Evolutionary conservation across 2,113 vertebrate genomes (phyloP).

Genomic region (Chaetura pelagica): DNA sequence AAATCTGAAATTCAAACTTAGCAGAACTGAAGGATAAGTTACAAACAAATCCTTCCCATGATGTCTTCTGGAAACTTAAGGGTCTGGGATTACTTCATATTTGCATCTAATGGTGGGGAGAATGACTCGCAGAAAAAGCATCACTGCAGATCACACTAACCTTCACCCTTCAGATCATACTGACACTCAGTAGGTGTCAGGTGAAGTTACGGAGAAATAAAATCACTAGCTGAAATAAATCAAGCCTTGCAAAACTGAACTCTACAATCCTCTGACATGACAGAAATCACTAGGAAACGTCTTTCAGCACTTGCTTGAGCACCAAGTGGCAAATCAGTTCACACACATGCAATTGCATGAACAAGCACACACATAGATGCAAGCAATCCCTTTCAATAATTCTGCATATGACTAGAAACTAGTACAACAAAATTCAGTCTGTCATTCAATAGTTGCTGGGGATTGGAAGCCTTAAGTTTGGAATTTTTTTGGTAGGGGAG

Average conservation of each 20-base stretch:
- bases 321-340: too few species aligned
- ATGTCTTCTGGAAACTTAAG: rapidly evolving
- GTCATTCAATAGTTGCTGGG: background rate
- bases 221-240: background rate
- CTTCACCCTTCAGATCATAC: rapidly evolving
- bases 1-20: rapidly evolving
- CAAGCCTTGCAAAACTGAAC: background rate
- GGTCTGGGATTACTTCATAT: background rate
- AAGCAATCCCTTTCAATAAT: background rate
- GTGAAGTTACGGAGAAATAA: background rate
- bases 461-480: background rate
- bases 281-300: background rate
- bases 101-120: rapidly evolving
- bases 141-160: rapidly evolving
- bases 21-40: rapidly evolving
- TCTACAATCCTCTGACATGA: rapidly evolving
- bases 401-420: background rate
- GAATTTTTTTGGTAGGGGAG: background rate
- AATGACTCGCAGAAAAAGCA: background rate
- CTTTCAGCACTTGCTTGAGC: background rate
- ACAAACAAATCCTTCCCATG: background rate
- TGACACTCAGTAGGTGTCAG: background rate
- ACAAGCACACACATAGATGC: background rate
- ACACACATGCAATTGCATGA: background rate
- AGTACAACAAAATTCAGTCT: background rate